Base-by-base conservation (phyloP, 2,888 invertebrate genomes). In the Conus canariensis region DNA sequence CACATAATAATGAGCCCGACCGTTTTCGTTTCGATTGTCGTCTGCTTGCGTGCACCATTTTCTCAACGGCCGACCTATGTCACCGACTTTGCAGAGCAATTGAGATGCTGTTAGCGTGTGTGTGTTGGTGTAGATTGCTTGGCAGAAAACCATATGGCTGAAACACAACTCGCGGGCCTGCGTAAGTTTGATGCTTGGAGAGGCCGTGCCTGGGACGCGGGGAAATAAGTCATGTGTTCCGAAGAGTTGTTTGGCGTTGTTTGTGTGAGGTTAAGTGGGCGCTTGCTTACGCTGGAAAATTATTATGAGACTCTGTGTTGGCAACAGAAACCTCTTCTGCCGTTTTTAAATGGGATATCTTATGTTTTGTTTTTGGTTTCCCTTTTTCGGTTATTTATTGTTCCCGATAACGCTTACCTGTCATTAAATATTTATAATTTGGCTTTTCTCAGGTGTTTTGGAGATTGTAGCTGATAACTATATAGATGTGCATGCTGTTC, bases 141-240 rank as follows among this genome's bases (percentile, higher is more conserved):
- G 85, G 74, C 70, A 85, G 58, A 89, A 85, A 89, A 89, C 89
- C 89, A 89, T 89, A 89, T 85, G 89, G 89, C 85, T 70, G 56
- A 89, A 85, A 85, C 56, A 83, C 88, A 67, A 60, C 25, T 83
- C 83, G 80, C 67, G 30, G n/a, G 58, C 56, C 67, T 45, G 64
- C 60, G 67, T 1, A 67, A 77, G 82, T 88, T 88, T 67, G 83
- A 88, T 88, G 88, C 74, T n/a, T 30, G 45, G 45, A 87, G 67
- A 25, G 80, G 80, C 86, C 70, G 1, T 22, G 70, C 19, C 74
- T 56, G 70, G 87, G 74, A 87, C 58, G 64, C 22, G 60, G 22
- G 67, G 77, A 88, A 88, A 88, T 30, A 19, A 88, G 60, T 86
- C 45, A n/a, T 87, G 25, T 88, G 58, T 82, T 82, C 59, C 22